Percentiles rank a stretch among this genome's conserved stretches.
These are phyloP conservation scores for Dryadula phaetusa DNA, from an alignment of 2,888 invertebrate species.

Conservation along the genomic window DNA sequence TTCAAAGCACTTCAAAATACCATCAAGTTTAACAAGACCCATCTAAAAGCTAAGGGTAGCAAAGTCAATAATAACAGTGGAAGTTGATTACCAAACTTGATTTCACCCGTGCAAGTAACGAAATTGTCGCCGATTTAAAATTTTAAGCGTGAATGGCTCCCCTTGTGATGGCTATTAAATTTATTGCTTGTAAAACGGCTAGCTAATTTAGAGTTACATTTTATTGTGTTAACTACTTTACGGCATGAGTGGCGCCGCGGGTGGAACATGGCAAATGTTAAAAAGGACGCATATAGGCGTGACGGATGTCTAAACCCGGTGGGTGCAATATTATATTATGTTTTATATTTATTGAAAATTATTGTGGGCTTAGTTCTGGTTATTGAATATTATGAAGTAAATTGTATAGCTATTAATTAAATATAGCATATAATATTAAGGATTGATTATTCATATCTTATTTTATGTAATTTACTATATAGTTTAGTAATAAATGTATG, in stretches of 20 bases:
- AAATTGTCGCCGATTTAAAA: constrained; percentile 75
- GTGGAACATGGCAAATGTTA: constrained; percentile 55
- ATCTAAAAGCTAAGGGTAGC: constrained; percentile 35
- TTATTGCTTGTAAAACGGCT: constrained; percentile 83
- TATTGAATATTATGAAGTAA: not conserved
- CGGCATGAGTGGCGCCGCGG: constrained; percentile 66
- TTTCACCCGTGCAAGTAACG: constrained; percentile 61
- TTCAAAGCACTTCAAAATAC: constrained; percentile 15
- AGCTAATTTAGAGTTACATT: constrained; percentile 82
- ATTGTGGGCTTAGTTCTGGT: not conserved
- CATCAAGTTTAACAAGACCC: constrained; percentile 26
- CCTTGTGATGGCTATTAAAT: constrained; percentile 74
- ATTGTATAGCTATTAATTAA: no score
- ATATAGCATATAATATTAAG: no score
- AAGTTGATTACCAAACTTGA: constrained; percentile 70
- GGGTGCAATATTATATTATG: not conserved
- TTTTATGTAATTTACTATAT: not conserved
- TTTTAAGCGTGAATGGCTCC: constrained; percentile 66
- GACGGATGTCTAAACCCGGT: not conserved
- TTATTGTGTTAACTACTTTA: constrained; percentile 81
- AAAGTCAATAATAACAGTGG: constrained; percentile 65
- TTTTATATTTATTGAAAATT: not conserved
- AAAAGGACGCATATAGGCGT: constrained; percentile 26
- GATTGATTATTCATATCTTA: no score
- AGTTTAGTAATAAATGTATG: no score